Percentiles rank a stretch among this genome's conserved stretches.
Conservation (phyloP, 1,140 invertebrate species). For the Zaprionus ornatus region DNA sequence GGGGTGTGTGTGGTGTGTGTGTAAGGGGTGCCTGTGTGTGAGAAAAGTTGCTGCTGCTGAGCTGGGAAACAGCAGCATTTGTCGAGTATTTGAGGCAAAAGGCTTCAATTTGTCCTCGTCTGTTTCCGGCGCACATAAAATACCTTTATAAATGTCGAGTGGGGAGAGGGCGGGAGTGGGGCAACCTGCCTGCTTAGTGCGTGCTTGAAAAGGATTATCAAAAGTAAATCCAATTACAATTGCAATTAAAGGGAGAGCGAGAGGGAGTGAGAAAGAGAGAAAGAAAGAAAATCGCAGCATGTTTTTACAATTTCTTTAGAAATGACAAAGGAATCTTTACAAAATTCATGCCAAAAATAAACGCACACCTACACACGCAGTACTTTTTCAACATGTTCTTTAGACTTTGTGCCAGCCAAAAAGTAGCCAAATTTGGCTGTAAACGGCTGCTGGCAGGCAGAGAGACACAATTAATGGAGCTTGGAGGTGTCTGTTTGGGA, state of each 20-base stretch:
- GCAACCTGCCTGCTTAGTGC: background rate
- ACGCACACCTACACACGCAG: background rate
- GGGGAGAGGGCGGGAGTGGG: background rate
- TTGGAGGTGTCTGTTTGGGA: no score
- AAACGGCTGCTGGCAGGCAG: background rate
- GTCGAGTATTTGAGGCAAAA: constrained; percentile 23
- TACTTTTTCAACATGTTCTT: background rate
- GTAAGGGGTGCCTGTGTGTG: background rate
- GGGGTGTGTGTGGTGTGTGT: background rate
- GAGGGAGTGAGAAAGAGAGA: background rate
- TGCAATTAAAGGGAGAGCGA: background rate
- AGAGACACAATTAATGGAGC: no score
- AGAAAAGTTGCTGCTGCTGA: background rate
- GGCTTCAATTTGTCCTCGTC: constrained; percentile 35
- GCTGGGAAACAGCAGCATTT: constrained; percentile 5
- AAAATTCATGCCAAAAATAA: background rate
- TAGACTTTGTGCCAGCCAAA: background rate
- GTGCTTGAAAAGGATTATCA: constrained; percentile 2
- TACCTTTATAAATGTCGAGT: background rate
- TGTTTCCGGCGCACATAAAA: constrained; percentile 28
- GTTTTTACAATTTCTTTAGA: background rate
- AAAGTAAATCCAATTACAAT: constrained; percentile 7
- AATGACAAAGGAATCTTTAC: background rate
- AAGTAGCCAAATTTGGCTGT: background rate
- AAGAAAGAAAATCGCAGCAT: background rate